These are phyloP conservation scores for Myotis myotis DNA, from an alignment of 2,797 vertebrate species.

Conservation along the genomic window DNA sequence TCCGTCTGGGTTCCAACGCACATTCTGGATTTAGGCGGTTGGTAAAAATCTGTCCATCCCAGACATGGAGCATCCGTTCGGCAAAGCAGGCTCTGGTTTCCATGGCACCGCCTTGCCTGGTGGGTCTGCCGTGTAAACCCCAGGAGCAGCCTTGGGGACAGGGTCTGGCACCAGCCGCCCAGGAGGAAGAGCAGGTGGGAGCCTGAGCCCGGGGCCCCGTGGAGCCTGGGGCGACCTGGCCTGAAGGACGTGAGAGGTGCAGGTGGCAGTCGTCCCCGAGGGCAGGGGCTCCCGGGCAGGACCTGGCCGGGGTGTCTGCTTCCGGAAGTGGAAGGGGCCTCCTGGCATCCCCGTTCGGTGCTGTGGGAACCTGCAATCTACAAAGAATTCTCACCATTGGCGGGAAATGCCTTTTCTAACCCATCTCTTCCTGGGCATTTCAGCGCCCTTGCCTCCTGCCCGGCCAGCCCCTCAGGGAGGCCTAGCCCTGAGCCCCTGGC, in stretches of 20 bases:
- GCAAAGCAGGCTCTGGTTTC: neutral
- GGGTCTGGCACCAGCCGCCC: neutral
- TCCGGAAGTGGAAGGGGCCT: conserved; percentile 1
- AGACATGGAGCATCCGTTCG: neutral
- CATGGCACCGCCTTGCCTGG: neutral
- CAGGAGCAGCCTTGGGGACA: neutral
- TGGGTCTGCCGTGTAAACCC: neutral
- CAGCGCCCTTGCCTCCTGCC: neutral
- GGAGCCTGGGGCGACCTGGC: neutral
- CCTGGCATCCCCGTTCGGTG: neutral
- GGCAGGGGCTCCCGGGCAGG: neutral
- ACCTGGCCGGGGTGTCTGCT: neutral
- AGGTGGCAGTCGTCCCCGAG: neutral
- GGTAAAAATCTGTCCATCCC: neutral
- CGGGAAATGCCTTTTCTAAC: neutral
- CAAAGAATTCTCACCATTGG: neutral
- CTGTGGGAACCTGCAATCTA: neutral
- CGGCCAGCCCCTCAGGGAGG: neutral
- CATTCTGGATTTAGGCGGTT: neutral
- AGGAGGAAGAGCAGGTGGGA: neutral
- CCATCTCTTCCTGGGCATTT: neutral
- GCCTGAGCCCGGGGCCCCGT: neutral
- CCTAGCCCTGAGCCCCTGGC: neutral
- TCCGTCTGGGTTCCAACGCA: neutral
- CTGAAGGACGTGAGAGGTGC: neutral